Evolutionary conservation across 2,113 vertebrate genomes (phyloP).

Genomic region (Crotophaga sulcirostris): DNA sequence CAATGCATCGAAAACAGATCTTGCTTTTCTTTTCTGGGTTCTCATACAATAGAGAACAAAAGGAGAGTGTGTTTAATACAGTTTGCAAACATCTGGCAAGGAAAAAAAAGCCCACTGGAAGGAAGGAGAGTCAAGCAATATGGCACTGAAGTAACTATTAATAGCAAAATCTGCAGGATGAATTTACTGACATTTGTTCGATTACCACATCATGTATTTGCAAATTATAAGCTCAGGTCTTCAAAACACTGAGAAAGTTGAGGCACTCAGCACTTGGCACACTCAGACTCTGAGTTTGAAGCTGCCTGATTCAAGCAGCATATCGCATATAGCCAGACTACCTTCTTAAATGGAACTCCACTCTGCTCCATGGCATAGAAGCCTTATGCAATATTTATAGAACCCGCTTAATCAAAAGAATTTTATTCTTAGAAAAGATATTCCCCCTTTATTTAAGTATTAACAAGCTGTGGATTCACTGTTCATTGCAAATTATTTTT

Average conservation of each 20-base stretch:
- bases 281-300: neutral
- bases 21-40: neutral
- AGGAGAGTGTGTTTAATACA: neutral
- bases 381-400: slow-evolving; percentile 4
- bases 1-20: neutral
- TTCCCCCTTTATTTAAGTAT: neutral
- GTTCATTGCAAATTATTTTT: neutral
- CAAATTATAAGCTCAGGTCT: neutral
- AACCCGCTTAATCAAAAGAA: slow-evolving; percentile 2
- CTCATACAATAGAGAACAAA: neutral
- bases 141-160: neutral
- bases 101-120: neutral
- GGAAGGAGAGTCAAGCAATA: neutral
- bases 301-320: neutral
- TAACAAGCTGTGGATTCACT: neutral
- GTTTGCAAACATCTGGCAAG: neutral
- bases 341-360: neutral
- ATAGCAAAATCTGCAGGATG: neutral
- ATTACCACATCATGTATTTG: neutral
- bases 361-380: neutral
- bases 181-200: neutral
- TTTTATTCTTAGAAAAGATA: neutral
- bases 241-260: neutral
- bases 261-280: neutral
- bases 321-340: neutral